Conservation (phyloP, 53 echinoderm and acorn worm genomes). For the Echinarachnius parma region DNA sequence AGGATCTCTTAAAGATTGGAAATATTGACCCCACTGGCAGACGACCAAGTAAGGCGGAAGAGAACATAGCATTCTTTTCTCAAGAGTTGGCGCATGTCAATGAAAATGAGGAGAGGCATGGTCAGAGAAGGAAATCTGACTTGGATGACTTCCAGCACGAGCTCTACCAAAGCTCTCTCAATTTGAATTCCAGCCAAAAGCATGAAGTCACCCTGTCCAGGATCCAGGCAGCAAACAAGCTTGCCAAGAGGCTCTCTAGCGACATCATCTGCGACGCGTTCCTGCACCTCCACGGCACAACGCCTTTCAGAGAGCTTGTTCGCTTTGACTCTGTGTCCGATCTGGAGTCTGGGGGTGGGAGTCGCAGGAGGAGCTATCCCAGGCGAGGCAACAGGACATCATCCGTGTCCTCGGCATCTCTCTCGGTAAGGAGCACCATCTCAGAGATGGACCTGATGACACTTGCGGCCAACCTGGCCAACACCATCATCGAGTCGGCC, state of each 20-base stretch:
- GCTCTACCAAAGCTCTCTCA: conserved; percentile 55
- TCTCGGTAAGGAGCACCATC: conserved; percentile 42
- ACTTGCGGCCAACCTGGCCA: conserved; percentile 90
- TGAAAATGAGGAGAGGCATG: conserved; percentile 64
- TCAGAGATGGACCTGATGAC: conserved; percentile 83
- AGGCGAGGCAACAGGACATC: conserved; percentile 44
- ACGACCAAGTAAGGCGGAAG: conserved; percentile 87
- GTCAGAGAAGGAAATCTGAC: conserved; percentile 77
- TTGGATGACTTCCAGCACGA: conserved; percentile 82
- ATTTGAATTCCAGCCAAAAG: conserved; percentile 7
- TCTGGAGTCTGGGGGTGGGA: conserved; percentile 29
- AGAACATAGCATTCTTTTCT: conserved; percentile 82
- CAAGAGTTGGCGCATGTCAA: conserved; percentile 73
- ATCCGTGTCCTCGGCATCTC: conserved; percentile 30
- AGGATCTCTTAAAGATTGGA: conserved; percentile 85
- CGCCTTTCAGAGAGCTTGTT: conserved; percentile 44
- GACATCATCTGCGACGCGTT: conserved; percentile 82
- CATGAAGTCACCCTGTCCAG: conserved; percentile 19
- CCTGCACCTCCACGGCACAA: conserved; percentile 68
- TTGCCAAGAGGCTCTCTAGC: conserved; percentile 62
- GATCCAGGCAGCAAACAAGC: conserved; percentile 37
- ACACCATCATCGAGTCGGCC: conserved; percentile 84
- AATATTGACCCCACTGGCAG: conserved; percentile 88
- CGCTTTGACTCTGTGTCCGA: conserved; percentile 41
- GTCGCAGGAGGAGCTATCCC: conserved; percentile 23